A percentile compares a stretch with the other conserved stretches of the same genome.
Conservation (phyloP, 2,113 vertebrate species). For the Neopipo cinnamomea region DNA sequence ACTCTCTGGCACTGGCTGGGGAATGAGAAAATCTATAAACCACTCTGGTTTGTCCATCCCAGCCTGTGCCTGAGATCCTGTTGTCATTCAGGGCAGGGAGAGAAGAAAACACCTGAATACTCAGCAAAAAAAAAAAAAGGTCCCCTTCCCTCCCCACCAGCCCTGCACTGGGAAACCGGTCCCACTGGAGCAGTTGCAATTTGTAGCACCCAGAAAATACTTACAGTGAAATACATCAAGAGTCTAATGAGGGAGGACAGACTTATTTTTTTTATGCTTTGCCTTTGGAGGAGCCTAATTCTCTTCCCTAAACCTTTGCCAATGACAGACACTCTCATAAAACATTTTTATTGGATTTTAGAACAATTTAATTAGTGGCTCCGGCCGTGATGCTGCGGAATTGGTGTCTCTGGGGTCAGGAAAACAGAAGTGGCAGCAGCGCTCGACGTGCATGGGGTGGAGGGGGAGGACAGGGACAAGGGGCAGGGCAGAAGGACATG, state of each 20-base stretch:
- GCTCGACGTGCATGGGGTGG: accelerated
- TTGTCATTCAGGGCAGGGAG: background rate
- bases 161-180: background rate
- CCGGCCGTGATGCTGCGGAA: background rate
- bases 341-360: slow-evolving; percentile 62
- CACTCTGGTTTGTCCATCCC: background rate
- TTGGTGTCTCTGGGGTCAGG: background rate
- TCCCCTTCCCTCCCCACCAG: background rate
- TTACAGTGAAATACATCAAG: background rate
- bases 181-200: background rate
- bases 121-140: background rate
- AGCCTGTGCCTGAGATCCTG: background rate
- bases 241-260: background rate
- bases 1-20: background rate
- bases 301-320: slow-evolving; percentile 45
- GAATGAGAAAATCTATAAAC: slow-evolving; percentile 22
- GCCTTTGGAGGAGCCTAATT: slow-evolving; percentile 18
- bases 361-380: slow-evolving; percentile 54
- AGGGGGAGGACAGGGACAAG: background rate
- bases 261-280: background rate
- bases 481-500: background rate
- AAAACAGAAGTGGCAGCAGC: background rate
- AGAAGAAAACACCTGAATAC: background rate
- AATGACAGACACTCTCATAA: slow-evolving; percentile 56
- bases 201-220: background rate